phyloP scores from a whole-genome alignment of 2,113 vertebrate genomes.

The Chionomys nivalis region DNA sequence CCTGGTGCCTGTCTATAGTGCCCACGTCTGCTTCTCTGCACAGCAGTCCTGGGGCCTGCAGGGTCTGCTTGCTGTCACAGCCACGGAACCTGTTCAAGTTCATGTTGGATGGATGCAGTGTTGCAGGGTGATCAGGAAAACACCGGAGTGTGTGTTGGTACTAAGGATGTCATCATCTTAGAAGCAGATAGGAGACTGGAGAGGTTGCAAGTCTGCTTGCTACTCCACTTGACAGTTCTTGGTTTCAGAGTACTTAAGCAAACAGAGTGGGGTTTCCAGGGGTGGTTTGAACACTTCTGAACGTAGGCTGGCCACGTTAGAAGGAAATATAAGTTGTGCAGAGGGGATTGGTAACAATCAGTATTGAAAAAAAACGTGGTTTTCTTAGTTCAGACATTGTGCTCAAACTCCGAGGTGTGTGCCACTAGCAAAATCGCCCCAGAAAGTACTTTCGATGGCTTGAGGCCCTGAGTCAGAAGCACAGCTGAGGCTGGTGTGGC shows the following conservation, averaged over 20 bases:
- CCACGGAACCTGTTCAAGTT: constrained; percentile 18
- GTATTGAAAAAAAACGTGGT: constrained; percentile 36
- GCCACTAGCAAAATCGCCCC: constrained; percentile 25
- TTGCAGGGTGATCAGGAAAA: constrained; percentile 61
- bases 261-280: constrained; percentile 69
- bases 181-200: constrained; percentile 41
- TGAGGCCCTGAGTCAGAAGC: constrained; percentile 69
- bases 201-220: constrained; percentile 24
- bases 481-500: constrained; percentile 39
- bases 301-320: constrained; percentile 51
- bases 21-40: not conserved
- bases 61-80: constrained; percentile 33
- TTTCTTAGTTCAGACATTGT: constrained; percentile 54
- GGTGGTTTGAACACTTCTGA: constrained; percentile 55
- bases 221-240: constrained; percentile 54
- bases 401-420: not conserved
- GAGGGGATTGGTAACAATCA: constrained; percentile 43
- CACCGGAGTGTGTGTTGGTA: constrained; percentile 44
- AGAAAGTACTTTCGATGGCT: constrained; percentile 66
- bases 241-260: constrained; percentile 70
- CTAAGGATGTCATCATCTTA: not conserved
- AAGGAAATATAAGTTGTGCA: constrained; percentile 42
- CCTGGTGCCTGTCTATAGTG: not conserved
- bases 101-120: constrained; percentile 48
- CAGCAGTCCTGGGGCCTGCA: not conserved